Conservation (phyloP, 64 coral and sea anemone species). For the Montipora efflorescens region DNA sequence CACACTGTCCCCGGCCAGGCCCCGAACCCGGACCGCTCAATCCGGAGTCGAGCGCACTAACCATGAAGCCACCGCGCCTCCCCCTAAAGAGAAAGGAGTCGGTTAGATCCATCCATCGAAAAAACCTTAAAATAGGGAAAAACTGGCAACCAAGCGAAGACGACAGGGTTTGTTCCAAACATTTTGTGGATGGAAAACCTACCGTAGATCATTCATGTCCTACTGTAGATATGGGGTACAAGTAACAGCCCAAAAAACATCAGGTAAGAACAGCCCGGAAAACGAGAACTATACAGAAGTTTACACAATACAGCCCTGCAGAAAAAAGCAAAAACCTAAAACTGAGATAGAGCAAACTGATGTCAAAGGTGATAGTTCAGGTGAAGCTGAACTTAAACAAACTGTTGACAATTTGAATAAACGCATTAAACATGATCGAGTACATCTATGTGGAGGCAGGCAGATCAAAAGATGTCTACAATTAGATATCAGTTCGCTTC, state of each 20-base stretch:
- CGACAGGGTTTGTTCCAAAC: conserved; percentile 48
- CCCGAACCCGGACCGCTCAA: no score
- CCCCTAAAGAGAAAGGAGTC: conserved; percentile 12
- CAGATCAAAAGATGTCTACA: no score
- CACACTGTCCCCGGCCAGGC: no score
- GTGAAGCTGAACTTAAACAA: conserved; percentile 47
- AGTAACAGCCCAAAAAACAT: background rate
- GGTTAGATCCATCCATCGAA: conserved; percentile 54
- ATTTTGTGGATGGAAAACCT: conserved; percentile 54
- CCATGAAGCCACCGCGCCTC: no score
- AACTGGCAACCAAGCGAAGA: conserved; percentile 49
- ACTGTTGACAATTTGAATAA: background rate
- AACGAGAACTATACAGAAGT: background rate
- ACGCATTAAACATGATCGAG: conserved; percentile 48
- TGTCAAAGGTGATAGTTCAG: conserved; percentile 23
- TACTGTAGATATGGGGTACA: conserved; percentile 23
- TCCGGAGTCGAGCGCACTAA: no score
- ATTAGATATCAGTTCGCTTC: no score
- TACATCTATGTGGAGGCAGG: conserved; percentile 11
- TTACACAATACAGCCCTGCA: background rate
- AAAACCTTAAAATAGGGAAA: conserved; percentile 71
- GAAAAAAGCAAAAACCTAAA: background rate
- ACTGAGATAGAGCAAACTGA: conserved; percentile 14
- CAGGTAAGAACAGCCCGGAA: conserved; percentile 8
- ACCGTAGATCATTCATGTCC: conserved; percentile 40